Conservation (phyloP, 2,888 invertebrate genomes). For the Phania funesta region DNA sequence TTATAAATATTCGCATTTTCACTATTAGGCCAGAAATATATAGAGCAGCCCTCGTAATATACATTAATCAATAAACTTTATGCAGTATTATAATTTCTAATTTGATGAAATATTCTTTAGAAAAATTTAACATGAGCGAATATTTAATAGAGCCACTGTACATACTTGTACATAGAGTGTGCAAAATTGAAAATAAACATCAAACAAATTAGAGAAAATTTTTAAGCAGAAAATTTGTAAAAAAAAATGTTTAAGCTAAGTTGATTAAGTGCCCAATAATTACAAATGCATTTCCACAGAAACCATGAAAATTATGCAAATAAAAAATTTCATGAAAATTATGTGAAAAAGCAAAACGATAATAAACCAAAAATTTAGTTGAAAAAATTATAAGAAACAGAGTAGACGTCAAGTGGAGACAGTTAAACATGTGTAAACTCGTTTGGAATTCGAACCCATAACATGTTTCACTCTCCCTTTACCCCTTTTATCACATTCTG, state of each 20-base stretch:
- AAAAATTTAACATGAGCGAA: too few relatives aligned
- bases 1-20: too few relatives aligned
- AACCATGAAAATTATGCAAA: conserved; percentile 21
- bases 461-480: background rate
- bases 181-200: too few relatives aligned
- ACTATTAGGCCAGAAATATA: too few relatives aligned
- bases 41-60: too few relatives aligned
- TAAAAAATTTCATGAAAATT: conserved; percentile 7
- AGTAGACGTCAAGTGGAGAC: background rate
- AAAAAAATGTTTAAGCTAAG: conserved; percentile 12
- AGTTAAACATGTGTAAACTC: background rate
- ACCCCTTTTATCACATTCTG: background rate
- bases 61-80: too few relatives aligned
- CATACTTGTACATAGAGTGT: too few relatives aligned
- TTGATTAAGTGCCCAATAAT: conserved; percentile 38
- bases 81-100: too few relatives aligned
- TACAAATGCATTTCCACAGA: conserved; percentile 33
- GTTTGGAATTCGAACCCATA: conserved; percentile 1
- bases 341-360: background rate
- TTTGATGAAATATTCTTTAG: too few relatives aligned
- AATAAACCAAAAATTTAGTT: background rate
- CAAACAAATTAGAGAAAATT: too few relatives aligned
- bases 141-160: too few relatives aligned
- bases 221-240: too few relatives aligned
- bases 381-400: background rate